Percentiles rank a stretch among this genome's conserved stretches.
These are phyloP conservation scores for Recurvirostra avosetta DNA, from an alignment of 2,113 vertebrate species.

Conservation along the genomic window DNA sequence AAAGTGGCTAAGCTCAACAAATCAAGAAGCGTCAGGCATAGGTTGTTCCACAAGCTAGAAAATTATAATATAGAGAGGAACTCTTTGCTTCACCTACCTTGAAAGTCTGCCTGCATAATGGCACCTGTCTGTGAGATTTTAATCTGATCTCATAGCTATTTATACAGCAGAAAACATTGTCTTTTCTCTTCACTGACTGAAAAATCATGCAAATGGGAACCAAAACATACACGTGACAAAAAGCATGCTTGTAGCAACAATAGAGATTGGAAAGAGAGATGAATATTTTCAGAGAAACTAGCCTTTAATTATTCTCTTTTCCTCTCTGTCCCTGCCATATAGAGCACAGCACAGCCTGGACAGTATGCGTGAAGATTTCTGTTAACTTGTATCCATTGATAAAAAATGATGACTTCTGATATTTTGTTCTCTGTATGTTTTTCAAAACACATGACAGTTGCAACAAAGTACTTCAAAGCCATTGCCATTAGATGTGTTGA, in stretches of 20 bases:
- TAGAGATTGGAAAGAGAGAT: not conserved
- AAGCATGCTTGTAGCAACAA: not conserved
- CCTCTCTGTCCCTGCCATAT: not conserved
- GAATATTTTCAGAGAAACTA: not conserved
- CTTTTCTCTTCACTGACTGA: conserved; percentile 2
- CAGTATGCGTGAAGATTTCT: not conserved
- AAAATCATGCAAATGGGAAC: conserved; percentile 7
- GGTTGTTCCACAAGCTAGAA: conserved; percentile 11
- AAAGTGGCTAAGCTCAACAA: conserved; percentile 11
- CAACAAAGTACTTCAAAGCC: conserved; percentile 53
- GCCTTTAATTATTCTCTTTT: not conserved
- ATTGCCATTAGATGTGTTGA: conserved; percentile 43
- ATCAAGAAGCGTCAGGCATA: not conserved
- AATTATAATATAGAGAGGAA: conserved; percentile 33
- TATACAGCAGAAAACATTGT: not conserved
- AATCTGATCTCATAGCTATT: conserved; percentile 11
- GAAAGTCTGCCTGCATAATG: conserved; percentile 18
- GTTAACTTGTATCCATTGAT: conserved; percentile 5
- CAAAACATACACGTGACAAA: not conserved
- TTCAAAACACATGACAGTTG: conserved; percentile 1
- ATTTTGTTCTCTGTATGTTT: conserved; percentile 13
- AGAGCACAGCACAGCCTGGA: not conserved
- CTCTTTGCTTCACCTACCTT: conserved; percentile 28
- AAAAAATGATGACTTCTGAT: conserved; percentile 27
- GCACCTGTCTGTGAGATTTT: conserved; percentile 22